These are phyloP conservation scores for Anthopleura sola DNA, from an alignment of 64 coral and sea anemone species.

Conservation along the genomic window DNA sequence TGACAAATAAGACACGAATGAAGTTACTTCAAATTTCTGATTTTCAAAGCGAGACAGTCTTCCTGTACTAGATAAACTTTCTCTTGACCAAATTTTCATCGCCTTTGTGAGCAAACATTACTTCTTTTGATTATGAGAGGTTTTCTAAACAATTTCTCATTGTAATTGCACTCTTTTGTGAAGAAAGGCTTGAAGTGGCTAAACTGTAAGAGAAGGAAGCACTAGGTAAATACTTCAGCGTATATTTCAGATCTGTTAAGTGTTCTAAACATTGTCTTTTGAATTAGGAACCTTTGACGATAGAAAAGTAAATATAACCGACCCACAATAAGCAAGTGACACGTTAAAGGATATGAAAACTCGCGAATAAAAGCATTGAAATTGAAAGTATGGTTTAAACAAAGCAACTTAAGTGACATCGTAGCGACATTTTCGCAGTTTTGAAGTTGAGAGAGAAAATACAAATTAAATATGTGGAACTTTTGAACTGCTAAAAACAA, in stretches of 20 bases:
- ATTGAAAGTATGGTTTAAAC: not conserved
- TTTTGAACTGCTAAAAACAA: not conserved
- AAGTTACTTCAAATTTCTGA: not conserved
- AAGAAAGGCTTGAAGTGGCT: not conserved
- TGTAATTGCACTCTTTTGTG: not conserved
- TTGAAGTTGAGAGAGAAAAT: not conserved
- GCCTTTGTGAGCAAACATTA: not conserved
- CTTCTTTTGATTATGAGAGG: not conserved
- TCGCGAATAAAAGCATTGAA: not conserved
- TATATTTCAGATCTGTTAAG: not conserved
- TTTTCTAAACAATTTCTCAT: not conserved
- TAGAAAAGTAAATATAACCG: not conserved
- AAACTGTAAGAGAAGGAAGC: not conserved
- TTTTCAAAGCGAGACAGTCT: not conserved
- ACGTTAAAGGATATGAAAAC: not conserved
- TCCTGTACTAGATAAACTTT: not conserved
- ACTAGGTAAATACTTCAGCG: not conserved
- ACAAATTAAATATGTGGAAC: not conserved
- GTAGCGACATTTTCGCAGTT: not conserved
- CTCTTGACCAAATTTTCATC: not conserved
- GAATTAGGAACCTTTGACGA: not conserved
- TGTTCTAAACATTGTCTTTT: not conserved
- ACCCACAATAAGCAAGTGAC: not conserved
- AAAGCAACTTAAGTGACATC: not conserved
- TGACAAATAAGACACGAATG: not conserved